Evolutionary conservation across 2,888 invertebrate genomes (phyloP), one percentile per base, ranked within the genome.

Genomic region (Erebia epiphron): DNA sequence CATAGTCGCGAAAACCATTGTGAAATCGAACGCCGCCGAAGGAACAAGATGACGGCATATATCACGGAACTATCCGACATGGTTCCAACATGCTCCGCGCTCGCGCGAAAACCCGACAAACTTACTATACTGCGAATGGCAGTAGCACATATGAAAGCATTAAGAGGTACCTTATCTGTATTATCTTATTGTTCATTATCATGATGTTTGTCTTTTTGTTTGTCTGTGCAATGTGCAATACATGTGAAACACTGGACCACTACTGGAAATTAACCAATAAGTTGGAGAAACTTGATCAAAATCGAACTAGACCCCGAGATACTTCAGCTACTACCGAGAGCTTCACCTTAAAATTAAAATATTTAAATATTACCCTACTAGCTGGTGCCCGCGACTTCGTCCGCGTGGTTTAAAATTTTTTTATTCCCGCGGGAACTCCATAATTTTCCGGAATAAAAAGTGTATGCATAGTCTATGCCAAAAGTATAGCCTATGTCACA

Each of bases 1-100:
- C 77, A 46, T 67, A 96, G 97, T 92, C 97, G 99, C 88, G 99
- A 99, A 95, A 99, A 99, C 90, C 99, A 99, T 94, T 99, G 99
- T 93, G 99, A 99, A 94, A 99, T 99, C 89, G 99, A 99, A 93
- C 95, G 99, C 80, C 96, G 99, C 80, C 95, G 99, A 81, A 96
- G 99, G 81, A 99, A 99, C 95, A 99, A 99, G 96, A 99, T 99
- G 99, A 99, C 99, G 81, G 98, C 99, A 79, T 99, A 99, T 94
- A 99, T 99, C 91, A 99, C 99, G 85, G 99, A 99, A 94, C 95
- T 99, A 82, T 99, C 99, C 79, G 99, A 99, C 94, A 99, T 99
- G 99, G 99, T 99, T 85, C 99, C 99, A 83, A 99, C 99, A 82
- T 99, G 99, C 94, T 98, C 98, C 85, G 98, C 99, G 63, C 95